These are phyloP conservation scores for Drosophila suboccidentalis DNA, from an alignment of 2,888 invertebrate species.

Conservation along the genomic window DNA sequence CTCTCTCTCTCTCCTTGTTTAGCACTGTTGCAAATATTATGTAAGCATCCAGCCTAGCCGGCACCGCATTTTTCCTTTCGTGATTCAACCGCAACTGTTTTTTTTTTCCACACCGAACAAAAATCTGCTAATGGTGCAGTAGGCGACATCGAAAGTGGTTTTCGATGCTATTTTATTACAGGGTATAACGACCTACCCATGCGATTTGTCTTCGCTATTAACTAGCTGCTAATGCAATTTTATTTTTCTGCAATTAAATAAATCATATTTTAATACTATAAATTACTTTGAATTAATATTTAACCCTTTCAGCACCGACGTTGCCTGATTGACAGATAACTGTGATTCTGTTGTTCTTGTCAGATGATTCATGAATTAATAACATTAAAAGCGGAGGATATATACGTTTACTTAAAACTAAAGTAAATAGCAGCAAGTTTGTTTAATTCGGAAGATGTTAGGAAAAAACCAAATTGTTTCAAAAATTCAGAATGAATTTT, in stretches of 20 bases:
- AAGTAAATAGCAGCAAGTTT: no score
- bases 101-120: slow-evolving; percentile 41
- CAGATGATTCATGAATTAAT: no score
- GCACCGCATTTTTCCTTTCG: slow-evolving; percentile 60
- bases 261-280: neutral
- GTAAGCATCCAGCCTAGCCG: slow-evolving; percentile 61
- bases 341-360: no score
- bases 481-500: no score
- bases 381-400: no score
- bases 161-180: slow-evolving; percentile 41
- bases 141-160: slow-evolving; percentile 75
- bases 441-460: no score
- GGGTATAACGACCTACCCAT: slow-evolving; percentile 25
- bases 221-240: slow-evolving; percentile 15
- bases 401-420: no score
- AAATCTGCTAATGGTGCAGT: slow-evolving; percentile 69
- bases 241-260: slow-evolving; percentile 18
- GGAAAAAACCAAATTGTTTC: no score
- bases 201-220: slow-evolving; percentile 13
- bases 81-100: slow-evolving; percentile 62
- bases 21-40: slow-evolving; percentile 57
- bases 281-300: neutral
- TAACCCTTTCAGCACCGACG: neutral
- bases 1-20: slow-evolving; percentile 16
- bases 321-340: no score